A percentile compares a stretch with the other conserved stretches of the same genome.
These are phyloP conservation scores for Sarcophaga caerulescens DNA, from an alignment of 2,888 invertebrate species.

Conservation along the genomic window DNA sequence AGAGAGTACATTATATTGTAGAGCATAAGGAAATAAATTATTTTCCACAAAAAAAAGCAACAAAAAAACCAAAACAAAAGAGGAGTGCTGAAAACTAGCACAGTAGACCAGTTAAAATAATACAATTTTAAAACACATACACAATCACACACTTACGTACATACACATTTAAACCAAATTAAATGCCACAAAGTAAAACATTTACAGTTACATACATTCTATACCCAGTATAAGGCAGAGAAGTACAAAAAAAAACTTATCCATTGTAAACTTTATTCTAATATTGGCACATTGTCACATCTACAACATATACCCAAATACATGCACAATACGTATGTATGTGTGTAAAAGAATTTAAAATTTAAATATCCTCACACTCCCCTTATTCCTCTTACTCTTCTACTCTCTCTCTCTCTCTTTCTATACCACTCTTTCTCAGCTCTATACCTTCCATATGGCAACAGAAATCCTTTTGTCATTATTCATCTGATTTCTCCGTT, in stretches of 20 bases:
- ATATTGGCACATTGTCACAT: not conserved
- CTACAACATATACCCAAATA: not conserved
- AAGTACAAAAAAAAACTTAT: constrained; percentile 13
- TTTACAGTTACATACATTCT: not conserved
- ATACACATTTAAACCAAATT: not conserved
- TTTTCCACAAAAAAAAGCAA: not conserved
- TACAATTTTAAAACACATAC: not conserved
- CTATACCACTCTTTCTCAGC: not conserved
- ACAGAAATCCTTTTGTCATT: constrained; percentile 39
- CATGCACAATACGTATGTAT: not conserved
- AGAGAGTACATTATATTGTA: not conserved
- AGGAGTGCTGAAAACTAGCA: not conserved
- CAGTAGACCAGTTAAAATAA: too few species aligned
- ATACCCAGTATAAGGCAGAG: not conserved
- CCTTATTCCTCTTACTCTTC: not conserved
- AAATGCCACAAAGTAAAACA: not conserved
- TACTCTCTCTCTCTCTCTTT: not conserved
- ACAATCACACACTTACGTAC: not conserved
- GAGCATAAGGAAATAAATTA: constrained; percentile 30
- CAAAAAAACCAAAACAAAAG: not conserved
- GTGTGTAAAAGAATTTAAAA: constrained; percentile 40
- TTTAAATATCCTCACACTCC: constrained; percentile 18
- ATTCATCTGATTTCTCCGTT: constrained; percentile 53
- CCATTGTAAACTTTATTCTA: constrained; percentile 6
- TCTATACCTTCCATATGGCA: not conserved